Evolutionary conservation across 2,888 invertebrate genomes (phyloP).

Genomic region (Dryomyza anilis): DNA sequence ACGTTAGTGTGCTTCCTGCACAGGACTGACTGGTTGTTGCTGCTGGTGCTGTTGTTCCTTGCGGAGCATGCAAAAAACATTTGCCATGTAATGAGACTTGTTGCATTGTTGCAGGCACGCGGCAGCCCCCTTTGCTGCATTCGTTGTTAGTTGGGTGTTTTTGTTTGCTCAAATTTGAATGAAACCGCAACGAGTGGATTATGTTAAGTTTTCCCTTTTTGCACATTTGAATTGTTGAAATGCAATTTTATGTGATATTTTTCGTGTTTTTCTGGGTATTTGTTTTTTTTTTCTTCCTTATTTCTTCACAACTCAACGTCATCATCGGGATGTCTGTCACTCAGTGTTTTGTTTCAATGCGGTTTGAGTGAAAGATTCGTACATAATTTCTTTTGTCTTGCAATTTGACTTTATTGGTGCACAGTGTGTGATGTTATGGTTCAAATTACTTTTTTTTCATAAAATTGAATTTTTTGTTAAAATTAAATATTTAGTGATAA

Average conservation of each 20-base stretch:
- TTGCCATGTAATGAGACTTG: conserved; percentile 25
- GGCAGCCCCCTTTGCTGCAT: not conserved
- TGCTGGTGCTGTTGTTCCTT: conserved; percentile 4
- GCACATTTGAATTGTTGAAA: conserved; percentile 22
- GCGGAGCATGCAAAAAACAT: conserved; percentile 1
- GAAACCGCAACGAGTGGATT: conserved; percentile 24
- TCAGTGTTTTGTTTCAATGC: not conserved
- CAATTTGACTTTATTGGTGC: no score
- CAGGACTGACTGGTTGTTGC: conserved; percentile 9
- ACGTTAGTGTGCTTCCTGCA: not conserved
- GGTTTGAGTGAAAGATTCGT: no score
- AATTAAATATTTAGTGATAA: no score
- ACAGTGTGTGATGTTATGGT: no score
- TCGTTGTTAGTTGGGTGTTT: not conserved
- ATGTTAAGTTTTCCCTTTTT: conserved; percentile 24
- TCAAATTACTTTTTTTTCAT: no score
- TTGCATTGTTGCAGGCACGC: not conserved
- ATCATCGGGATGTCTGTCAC: not conserved
- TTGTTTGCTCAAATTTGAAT: conserved; percentile 15
- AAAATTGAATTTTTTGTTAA: no score
- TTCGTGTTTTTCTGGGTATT: not conserved
- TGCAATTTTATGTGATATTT: conserved; percentile 19
- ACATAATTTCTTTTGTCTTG: no score
- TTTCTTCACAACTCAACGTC: not conserved
- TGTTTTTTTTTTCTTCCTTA: not conserved